Evolutionary conservation across 1,140 invertebrate species (phyloP).

Genomic region (Bombus consobrinus): DNA sequence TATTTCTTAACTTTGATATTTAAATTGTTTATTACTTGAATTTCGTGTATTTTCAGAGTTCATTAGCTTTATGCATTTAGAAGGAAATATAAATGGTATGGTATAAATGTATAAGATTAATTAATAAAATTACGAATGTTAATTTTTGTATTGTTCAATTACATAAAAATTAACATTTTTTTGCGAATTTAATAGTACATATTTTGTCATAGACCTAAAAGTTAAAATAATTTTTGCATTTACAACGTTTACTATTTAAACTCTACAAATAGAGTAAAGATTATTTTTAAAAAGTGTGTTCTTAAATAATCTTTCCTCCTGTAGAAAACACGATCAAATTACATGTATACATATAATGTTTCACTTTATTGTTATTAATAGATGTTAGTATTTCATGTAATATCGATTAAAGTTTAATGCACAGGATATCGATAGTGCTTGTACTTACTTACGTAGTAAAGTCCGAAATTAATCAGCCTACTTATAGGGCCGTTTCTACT

Average conservation of each 20-base stretch:
- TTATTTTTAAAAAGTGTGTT: not conserved
- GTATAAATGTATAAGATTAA: too few species aligned
- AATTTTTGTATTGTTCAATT: too few species aligned
- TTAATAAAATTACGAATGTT: too few species aligned
- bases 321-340: not conserved
- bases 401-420: not conserved
- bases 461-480: not conserved
- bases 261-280: not conserved
- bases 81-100: too few species aligned
- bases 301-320: not conserved
- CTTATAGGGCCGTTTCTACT: not conserved
- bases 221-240: too few species aligned
- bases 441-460: constrained; percentile 22
- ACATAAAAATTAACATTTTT: not conserved
- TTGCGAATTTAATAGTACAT: not conserved
- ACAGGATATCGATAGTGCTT: not conserved
- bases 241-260: not conserved
- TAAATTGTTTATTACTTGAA: not conserved
- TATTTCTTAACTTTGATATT: not conserved
- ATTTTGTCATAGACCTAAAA: too few species aligned
- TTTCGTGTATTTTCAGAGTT: not conserved
- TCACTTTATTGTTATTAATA: not conserved
- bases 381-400: not conserved
- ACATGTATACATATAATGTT: too few species aligned
- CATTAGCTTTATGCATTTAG: too few species aligned